Base-by-base conservation (phyloP, 1,140 invertebrate genomes). In the Cotesia chilonis region DNA sequence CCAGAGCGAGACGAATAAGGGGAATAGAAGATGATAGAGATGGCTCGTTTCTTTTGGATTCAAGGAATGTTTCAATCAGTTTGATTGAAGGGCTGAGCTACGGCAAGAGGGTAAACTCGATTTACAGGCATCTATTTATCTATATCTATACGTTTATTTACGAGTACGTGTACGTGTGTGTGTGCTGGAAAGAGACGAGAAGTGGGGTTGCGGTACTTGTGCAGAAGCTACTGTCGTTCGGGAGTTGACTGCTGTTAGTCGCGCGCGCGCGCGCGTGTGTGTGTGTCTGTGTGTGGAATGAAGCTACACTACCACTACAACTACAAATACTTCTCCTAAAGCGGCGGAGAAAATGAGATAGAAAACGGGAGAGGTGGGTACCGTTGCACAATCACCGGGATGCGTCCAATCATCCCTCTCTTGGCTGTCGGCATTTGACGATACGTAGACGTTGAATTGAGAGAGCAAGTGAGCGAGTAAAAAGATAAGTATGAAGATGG, bases 381-480 rank as follows among this genome's bases (percentile, higher is more conserved):
- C 88, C 88, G 28, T 28, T 28, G 28, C 28, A 89, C 88, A 89
- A 89, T 89, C 89, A 89, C 88, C 89, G 87, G 88, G 89, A 90
- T 90, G 89, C 88, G 88, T 89, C 89, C 89, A 89, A 89, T 90
- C 89, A 90, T 88, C 87, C 89, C 87, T 87, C 86, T 85, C 85
- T 41, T 35, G 87, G 86, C 84, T 87, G 86, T 84, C 86, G 87
- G 86, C 85, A 87, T 88, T 88, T 88, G 84, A 81, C 82, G 84
- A 47, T 47, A 47, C 82, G 85, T 85, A 57, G 57, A 70, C 65
- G 69, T 41, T 4, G n/a, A 38, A 51, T 69, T 66, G 59, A 51
- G 38, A 71, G 60, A 70, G 71, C 35, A 63, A 61, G 71, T 65
- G 51, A 54, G 20, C 9, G 57, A 55, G n/a, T 55, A 55, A 55